Conservation (phyloP, 2,113 vertebrate genomes). For the Heteronetta atricapilla region DNA sequence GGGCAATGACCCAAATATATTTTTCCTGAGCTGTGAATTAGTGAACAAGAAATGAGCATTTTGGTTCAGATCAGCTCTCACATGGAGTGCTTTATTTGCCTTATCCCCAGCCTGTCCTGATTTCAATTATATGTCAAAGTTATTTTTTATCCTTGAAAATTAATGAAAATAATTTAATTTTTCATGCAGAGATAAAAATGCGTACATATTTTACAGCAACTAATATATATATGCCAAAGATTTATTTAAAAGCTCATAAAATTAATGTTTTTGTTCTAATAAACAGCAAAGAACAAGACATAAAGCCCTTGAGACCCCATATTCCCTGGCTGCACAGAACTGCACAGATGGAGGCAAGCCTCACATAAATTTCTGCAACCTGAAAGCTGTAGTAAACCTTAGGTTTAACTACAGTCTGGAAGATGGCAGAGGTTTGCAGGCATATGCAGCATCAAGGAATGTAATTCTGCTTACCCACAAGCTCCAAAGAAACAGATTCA, state of each 20-base stretch:
- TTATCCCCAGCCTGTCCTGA: neutral
- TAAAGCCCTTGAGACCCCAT: neutral
- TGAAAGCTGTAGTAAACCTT: constrained; percentile 11
- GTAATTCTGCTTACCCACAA: neutral
- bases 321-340: constrained; percentile 9
- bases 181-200: neutral
- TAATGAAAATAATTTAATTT: constrained; percentile 9
- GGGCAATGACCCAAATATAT: constrained; percentile 4
- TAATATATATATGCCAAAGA: neutral
- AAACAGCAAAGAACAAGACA: neutral
- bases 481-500: neutral
- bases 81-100: neutral
- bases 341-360: neutral
- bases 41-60: neutral
- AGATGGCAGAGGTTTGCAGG: neutral
- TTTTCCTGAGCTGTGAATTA: constrained; percentile 19
- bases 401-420: neutral
- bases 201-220: neutral
- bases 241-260: constrained; percentile 48
- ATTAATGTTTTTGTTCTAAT: constrained; percentile 6
- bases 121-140: constrained; percentile 5
- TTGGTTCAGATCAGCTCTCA: neutral
- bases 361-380: constrained; percentile 9
- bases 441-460: neutral
- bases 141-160: constrained; percentile 30